Evolutionary conservation across 2,888 invertebrate genomes (phyloP).

Genomic region (Drosophila neonasuta): DNA sequence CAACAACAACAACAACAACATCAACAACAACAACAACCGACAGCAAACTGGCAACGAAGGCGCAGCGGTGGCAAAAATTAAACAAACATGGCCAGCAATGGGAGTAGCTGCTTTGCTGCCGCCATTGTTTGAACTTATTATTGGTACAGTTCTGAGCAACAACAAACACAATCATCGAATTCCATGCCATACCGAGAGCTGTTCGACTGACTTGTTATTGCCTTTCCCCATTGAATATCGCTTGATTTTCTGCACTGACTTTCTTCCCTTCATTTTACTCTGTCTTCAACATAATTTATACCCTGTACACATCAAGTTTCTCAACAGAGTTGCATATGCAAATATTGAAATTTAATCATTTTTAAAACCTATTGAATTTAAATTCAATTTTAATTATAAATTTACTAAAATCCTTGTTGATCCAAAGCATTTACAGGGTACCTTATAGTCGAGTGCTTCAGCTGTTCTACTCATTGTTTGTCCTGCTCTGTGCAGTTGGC

Average conservation of each 20-base stretch:
- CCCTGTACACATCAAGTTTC: neutral
- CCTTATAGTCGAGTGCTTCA: neutral
- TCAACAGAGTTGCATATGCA: neutral
- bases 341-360: too few relatives aligned
- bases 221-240: conserved; percentile 57
- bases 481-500: conserved; percentile 59
- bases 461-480: conserved; percentile 46
- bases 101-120: conserved; percentile 40
- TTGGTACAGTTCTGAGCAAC: conserved; percentile 57
- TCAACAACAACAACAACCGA: conserved; percentile 37
- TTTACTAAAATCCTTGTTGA: too few relatives aligned
- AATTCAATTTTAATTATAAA: too few relatives aligned
- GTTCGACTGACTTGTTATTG: conserved; percentile 51
- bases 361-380: too few relatives aligned
- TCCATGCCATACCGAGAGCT: conserved; percentile 25
- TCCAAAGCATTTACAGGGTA: conserved; percentile 1
- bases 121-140: conserved; percentile 74
- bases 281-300: conserved; percentile 43
- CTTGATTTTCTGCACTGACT: conserved; percentile 48
- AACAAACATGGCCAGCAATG: conserved; percentile 61
- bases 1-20: conserved; percentile 15
- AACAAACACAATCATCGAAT: conserved; percentile 50
- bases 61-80: conserved; percentile 66
- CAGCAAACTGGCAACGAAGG: conserved; percentile 37
- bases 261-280: conserved; percentile 41